Base-by-base conservation (phyloP, 2,797 vertebrate species). In the Acropternis orthonyx region DNA sequence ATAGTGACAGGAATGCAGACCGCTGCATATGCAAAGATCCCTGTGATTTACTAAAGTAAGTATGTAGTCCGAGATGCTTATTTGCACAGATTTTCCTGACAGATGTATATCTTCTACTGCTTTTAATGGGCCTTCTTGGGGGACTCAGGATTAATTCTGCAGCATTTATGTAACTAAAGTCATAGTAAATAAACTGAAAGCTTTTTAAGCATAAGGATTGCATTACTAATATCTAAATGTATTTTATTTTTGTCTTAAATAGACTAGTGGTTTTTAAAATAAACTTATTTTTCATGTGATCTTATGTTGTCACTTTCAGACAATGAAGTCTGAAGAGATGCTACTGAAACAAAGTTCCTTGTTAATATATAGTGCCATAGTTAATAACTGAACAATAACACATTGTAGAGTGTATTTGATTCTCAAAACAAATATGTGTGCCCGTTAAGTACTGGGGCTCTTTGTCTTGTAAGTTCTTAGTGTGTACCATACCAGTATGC, bases 381-480 rank as follows among this genome's bases (percentile, higher is more conserved):
- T 79, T 77, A 79, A 80, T 88, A 73, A 75, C 56, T 24, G 85
- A 94, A 79, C 55, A 88, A 41, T 11, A 26, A 39, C 43, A 62
- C 30, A 26, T 39, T 67, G 43, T 15, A 51, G 48, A 86, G 43
- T 23, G 12, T 59, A n/a, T 79, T 83, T 89, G 18, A 65, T 76
- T 75, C 74, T 93, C 75, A 44, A 26, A 95, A 74, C 2, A 24
- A 94, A 43, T 46, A 72, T 46, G 59, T 20, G 20, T 84, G 27
- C 54, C 80, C 92, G 73, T 75, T 93, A 87, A 85, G 65, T 68
- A 65, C 76, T 65, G 27, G 49, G 94, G 91, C 89, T 79, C 52
- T 96, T 95, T 97, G 91, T 95, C 90, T 91, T 87, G 34, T 77
- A 62, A 95, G 92, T 93, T 98, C 89, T 96, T 93, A 93, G 80